Base-by-base conservation (phyloP, 2,113 vertebrate species). In the Mustelus asterias region DNA sequence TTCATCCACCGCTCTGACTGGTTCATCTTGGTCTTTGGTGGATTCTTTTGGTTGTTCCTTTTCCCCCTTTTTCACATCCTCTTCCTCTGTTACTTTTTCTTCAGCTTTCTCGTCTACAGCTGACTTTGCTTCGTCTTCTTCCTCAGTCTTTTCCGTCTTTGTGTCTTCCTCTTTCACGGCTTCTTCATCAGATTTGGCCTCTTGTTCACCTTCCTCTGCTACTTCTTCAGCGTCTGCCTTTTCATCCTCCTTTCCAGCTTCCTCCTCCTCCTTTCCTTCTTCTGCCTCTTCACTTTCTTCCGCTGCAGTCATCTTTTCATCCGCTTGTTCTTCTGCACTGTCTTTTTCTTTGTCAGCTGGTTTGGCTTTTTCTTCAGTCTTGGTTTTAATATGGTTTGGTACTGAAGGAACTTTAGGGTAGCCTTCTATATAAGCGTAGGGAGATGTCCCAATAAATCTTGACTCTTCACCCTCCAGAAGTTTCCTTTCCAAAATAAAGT, bases 381-480 rank as follows among this genome's bases (percentile, higher is more conserved):
- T 99, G 95, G 98, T 97, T 96, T 98, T 99, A 96, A 98, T 96
- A 96, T 97, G 98, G 83, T 97, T 96, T 41, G 98, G 94, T 2
- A 96, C 96, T 88, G 97, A 96, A 9, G 98, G 97, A 85, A 97
- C 94, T 96, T 98, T 98, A 5, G 97, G 97, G 63, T 97, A 69
- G 96, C 96, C 96, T 90, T 99, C 98, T 0, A 98, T 96, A 97
- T 98, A 99, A 78, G 98, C 97, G 96, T 98, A 97, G 58, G 98
- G 98, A 96, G 97, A 97, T 85, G 98, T 97, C 83, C 98, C 98
- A 0, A 98, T 98, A 0, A 98, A 98, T 63, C 98, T 98, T 88
- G 98, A 98, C 96, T 99, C 99, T 96, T 99, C 99, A 8, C 99
- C 99, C 96, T 99, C 99, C 96, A 99, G 97, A 94, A 99, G 97